phyloP scores from a whole-genome alignment of 2,888 invertebrate genomes.

The Metallyticus violacea region DNA sequence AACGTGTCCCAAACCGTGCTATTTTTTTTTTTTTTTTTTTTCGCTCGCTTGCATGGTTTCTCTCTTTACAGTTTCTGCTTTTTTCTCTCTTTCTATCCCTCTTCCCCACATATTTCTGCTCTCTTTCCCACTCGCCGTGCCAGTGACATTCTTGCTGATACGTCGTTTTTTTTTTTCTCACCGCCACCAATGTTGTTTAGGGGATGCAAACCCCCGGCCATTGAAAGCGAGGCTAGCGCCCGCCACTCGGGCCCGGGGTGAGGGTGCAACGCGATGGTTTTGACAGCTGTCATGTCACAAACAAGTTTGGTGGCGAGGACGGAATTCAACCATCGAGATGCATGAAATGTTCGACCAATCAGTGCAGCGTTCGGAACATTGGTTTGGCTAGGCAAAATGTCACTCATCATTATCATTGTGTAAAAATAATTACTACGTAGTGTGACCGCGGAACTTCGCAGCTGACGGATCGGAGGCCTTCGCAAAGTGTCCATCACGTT shows the following conservation, averaged over 20 bases:
- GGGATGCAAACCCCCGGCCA: constrained; percentile 1
- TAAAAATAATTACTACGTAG: neutral
- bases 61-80: neutral
- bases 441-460: neutral
- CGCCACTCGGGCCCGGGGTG: neutral
- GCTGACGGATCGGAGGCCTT: neutral
- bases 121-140: neutral
- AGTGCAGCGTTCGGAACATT: neutral
- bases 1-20: neutral
- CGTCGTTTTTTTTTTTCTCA: neutral
- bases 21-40: neutral
- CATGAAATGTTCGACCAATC: neutral
- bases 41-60: neutral
- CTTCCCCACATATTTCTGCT: neutral
- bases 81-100: no score
- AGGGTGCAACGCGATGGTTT: constrained; percentile 15
- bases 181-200: neutral
- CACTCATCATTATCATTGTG: neutral
- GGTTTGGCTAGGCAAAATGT: neutral
- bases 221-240: neutral
- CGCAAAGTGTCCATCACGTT: neutral
- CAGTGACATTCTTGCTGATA: neutral
- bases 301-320: neutral
- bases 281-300: constrained; percentile 29
- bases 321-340: neutral